Evolutionary conservation across 2,113 vertebrate species (phyloP), one percentile per base, ranked within the genome.

Genomic region (Rhagologus leucostigma): DNA sequence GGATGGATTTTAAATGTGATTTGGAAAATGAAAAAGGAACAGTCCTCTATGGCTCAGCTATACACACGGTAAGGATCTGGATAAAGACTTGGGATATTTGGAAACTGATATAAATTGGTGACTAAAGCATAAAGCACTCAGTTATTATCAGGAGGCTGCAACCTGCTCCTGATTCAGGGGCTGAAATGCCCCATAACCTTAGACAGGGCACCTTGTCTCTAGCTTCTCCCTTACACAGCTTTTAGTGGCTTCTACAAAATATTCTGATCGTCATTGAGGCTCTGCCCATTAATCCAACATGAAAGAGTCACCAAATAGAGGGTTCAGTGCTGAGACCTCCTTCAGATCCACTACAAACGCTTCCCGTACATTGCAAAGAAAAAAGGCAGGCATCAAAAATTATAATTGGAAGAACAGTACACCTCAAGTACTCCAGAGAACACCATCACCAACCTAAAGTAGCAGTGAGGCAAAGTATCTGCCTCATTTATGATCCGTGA

Each of bases 401-500:
- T 29, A 6, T 41, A 39, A 32, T 83, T 39, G 39, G 39, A 56
- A 67, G n/a, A 81, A 69, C 1, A 1, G 17, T 5, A 3, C 27
- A 23, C 5, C 15, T 21, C 56, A 44, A 24, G 16, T 8, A 22
- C n/a, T 50, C 19, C 63, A 35, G 67, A 29, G 16, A 65, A 35
- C 2, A 5, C n/a, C 41, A 35, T 0, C 14, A 69, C 19, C n/a
- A 26, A 11, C 16, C 30, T 33, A 4, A 73, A 68, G 53, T 0
- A 65, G 26, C 15, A 47, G 39, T 10, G 18, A 73, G 53, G 16
- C 19, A 35, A 50, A 76, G 29, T 2, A 42, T 11, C 23, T 55
- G 21, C 52, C 46, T 55, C 22, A 20, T 33, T 88, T 49, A 14
- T 32, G 37, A 35, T 33, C 39, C 39, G 20, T 1, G 14, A 60